Evolutionary conservation across 2,888 invertebrate genomes (phyloP).

Genomic region (Drosophila neutralis): DNA sequence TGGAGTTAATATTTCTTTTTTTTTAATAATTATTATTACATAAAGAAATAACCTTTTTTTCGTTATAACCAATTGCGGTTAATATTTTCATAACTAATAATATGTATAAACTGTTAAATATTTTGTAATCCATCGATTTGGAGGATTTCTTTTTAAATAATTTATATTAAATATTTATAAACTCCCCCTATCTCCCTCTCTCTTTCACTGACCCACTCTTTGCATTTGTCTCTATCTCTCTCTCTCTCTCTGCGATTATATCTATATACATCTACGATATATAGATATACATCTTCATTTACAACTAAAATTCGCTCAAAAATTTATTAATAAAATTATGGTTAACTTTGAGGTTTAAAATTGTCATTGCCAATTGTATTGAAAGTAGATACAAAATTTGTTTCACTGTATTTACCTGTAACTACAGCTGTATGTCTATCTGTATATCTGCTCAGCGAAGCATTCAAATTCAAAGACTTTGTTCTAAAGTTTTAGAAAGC

Average conservation of each 20-base stretch:
- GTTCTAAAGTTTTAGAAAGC: slow-evolving; percentile 35
- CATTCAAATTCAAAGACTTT: slow-evolving; percentile 41
- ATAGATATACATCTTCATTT: background rate
- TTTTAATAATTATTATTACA: background rate
- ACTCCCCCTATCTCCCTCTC: background rate
- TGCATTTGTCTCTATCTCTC: background rate
- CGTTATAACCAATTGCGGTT: no score
- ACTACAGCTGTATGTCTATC: slow-evolving; percentile 10
- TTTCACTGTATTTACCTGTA: slow-evolving; percentile 15
- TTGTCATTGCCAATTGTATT: background rate
- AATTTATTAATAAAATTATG: background rate
- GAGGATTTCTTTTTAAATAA: background rate
- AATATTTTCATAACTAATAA: no score
- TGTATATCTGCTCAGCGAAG: slow-evolving; percentile 36
- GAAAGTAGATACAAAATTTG: background rate
- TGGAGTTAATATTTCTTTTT: background rate
- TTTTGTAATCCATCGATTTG: background rate
- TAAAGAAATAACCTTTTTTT: background rate
- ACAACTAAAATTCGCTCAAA: no score
- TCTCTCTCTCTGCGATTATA: no score
- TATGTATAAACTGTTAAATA: background rate
- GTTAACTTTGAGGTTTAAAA: background rate
- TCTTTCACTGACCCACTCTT: no score
- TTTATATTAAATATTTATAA: background rate
- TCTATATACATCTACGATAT: background rate